Base-by-base conservation (phyloP, 2,797 vertebrate genomes). In the Artibeus lituratus region DNA sequence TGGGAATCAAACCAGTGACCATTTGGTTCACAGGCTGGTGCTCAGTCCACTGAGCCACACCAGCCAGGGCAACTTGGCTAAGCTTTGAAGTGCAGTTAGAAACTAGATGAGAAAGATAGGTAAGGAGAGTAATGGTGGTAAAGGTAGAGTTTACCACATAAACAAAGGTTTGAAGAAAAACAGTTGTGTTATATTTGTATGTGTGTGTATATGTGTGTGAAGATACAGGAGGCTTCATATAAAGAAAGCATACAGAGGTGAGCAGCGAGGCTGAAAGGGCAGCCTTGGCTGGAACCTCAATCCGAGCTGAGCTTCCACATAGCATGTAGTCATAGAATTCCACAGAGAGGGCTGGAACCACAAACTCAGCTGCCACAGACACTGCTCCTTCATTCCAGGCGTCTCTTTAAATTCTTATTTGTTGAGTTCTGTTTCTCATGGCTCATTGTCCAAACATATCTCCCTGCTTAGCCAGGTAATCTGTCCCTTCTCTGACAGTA, bases 391-490 rank as follows among this genome's bases (percentile, higher is more conserved):
- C 78, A 0, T 85, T 81, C 44, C 84, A 73, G 84, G 47, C 70
- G 14, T 76, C 35, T 92, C 35, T 15, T 90, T 96, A 80, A 88
- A 77, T 74, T 65, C 35, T 7, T 93, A 65, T 53, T 95, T 78
- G 80, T 82, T 42, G 91, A 94, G 84, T 80, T 92, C 24, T 51
- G 35, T 7, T 90, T 21, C 32, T 84, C 67, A 12, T 12, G 78
- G 35, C 42, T 77, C 21, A 91, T 97, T 86, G 5, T 81, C 96
- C 55, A 24, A 76, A 78, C 19, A 37, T 90, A 8, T 96, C 86
- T 55, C 26, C 9, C 95, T 76, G 93, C 82, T 97, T 97, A 98
- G 82, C 72, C 91, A 80, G 87, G 94, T 96, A 96, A 97, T 97
- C 51, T 24, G 69, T 97, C 92, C 97, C 96, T 94, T 95, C 81